Conservation (phyloP, 2,797 vertebrate genomes). For the Schizopygopsis malacanthus region DNA sequence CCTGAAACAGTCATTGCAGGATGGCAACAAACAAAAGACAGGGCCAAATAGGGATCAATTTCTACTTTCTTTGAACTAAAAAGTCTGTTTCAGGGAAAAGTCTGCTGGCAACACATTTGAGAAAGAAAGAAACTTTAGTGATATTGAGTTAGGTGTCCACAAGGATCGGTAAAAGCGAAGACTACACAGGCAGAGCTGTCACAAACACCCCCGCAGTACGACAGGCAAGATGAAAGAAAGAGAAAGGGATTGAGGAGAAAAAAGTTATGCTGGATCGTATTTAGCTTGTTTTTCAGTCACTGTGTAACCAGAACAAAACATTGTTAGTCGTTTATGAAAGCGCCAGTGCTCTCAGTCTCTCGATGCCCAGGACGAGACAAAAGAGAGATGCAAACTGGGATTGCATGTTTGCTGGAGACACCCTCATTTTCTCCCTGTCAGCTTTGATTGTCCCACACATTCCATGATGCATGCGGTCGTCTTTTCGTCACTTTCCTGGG, state of each 20-base stretch:
- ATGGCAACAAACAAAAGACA: slow-evolving; percentile 65
- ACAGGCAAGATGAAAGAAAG: slow-evolving; percentile 25
- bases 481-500: slow-evolving; percentile 62
- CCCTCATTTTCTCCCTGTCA: slow-evolving; percentile 78
- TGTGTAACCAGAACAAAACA: slow-evolving; percentile 8
- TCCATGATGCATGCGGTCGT: slow-evolving; percentile 69
- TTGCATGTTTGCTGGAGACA: slow-evolving; percentile 23
- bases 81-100: slow-evolving; percentile 29
- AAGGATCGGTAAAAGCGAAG: background rate
- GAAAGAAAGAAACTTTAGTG: slow-evolving; percentile 24
- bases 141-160: slow-evolving; percentile 33
- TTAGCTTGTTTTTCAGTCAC: slow-evolving; percentile 28
- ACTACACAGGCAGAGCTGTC: slow-evolving; percentile 38
- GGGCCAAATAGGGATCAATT: slow-evolving; percentile 77
- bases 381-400: slow-evolving; percentile 9
- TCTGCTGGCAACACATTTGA: slow-evolving; percentile 6
- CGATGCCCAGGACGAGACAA: background rate
- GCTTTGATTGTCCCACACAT: slow-evolving; percentile 71
- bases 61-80: slow-evolving; percentile 70
- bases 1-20: slow-evolving; percentile 51
- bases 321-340: slow-evolving; percentile 17
- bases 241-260: background rate
- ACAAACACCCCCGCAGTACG: background rate
- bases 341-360: background rate
- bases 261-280: slow-evolving; percentile 18